These are phyloP conservation scores for Synanthedon tipuliformis DNA, from an alignment of 2,888 invertebrate genomes.

Conservation along the genomic window DNA sequence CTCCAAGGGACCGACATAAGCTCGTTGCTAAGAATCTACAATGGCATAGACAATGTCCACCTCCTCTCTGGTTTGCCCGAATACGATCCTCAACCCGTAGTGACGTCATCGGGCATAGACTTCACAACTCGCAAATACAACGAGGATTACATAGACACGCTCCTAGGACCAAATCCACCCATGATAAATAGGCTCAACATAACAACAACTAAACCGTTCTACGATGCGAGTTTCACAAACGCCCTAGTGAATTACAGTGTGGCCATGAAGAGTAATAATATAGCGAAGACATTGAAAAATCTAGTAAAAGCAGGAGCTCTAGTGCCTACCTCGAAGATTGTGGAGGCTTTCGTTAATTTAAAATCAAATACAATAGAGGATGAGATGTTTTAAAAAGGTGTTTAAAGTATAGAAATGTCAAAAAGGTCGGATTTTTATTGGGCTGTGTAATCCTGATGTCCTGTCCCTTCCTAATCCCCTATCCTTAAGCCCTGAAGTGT, in stretches of 20 bases:
- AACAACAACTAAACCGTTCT: slow-evolving; percentile 23
- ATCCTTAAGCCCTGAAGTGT: no score
- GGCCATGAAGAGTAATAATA: slow-evolving; percentile 29
- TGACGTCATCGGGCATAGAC: slow-evolving; percentile 38
- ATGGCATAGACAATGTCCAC: slow-evolving; percentile 19
- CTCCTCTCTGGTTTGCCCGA: slow-evolving; percentile 25
- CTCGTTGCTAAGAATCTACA: slow-evolving; percentile 37
- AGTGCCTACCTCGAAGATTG: slow-evolving; percentile 34
- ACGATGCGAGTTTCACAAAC: slow-evolving; percentile 22
- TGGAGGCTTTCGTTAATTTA: slow-evolving; percentile 11
- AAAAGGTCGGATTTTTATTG: no score
- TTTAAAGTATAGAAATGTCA: no score
- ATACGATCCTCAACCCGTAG: slow-evolving; percentile 29
- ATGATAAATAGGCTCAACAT: slow-evolving; percentile 34
- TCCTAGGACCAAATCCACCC: slow-evolving; percentile 44
- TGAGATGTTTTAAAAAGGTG: no score
- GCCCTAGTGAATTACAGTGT: slow-evolving; percentile 33
- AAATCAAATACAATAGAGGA: slow-evolving; percentile 27
- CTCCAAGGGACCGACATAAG: slow-evolving; percentile 37
- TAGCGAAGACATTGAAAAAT: slow-evolving; percentile 29
- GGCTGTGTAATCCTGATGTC: no score
- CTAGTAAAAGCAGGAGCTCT: slow-evolving; percentile 34
- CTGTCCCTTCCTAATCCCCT: no score
- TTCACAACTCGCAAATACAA: slow-evolving; percentile 36
- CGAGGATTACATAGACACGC: slow-evolving; percentile 28